A percentile compares a stretch with the other conserved stretches of the same genome.
These are phyloP conservation scores for Monomorium pharaonis DNA, from an alignment of 1,140 invertebrate genomes.

Conservation along the genomic window DNA sequence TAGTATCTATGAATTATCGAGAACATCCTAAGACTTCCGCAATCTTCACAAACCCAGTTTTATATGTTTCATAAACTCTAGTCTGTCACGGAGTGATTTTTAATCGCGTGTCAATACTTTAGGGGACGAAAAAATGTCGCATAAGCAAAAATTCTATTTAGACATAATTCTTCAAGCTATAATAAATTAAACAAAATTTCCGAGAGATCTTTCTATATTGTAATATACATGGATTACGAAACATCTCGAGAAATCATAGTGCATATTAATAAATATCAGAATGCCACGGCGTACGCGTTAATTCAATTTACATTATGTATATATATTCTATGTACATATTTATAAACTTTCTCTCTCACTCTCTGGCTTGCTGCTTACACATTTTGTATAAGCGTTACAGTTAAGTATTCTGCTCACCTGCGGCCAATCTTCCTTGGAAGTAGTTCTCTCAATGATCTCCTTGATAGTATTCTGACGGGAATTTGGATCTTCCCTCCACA, in stretches of 20 bases:
- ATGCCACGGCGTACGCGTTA: neutral
- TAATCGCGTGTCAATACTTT: neutral
- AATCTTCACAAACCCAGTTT: neutral
- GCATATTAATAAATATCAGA: neutral
- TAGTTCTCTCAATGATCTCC: constrained; percentile 94
- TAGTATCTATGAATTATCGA: constrained; percentile 14
- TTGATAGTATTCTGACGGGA: constrained; percentile 96
- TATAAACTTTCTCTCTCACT: neutral
- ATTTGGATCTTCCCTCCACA: constrained; percentile 96
- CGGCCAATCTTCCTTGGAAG: constrained; percentile 95
- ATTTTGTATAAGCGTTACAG: neutral
- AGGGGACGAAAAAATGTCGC: neutral
- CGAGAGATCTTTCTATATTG: neutral
- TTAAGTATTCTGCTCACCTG: constrained; percentile 86
- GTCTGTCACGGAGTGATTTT: neutral
- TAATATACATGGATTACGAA: neutral
- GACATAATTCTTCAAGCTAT: neutral
- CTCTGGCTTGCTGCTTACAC: neutral
- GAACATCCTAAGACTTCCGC: neutral
- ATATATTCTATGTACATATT: neutral
- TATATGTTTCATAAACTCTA: neutral
- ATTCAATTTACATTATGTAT: neutral
- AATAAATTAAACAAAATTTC: neutral
- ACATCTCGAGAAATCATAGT: neutral
- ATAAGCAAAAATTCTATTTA: neutral